Evolutionary conservation across 1,140 invertebrate species (phyloP).

Genomic region (Lineus longissimus): DNA sequence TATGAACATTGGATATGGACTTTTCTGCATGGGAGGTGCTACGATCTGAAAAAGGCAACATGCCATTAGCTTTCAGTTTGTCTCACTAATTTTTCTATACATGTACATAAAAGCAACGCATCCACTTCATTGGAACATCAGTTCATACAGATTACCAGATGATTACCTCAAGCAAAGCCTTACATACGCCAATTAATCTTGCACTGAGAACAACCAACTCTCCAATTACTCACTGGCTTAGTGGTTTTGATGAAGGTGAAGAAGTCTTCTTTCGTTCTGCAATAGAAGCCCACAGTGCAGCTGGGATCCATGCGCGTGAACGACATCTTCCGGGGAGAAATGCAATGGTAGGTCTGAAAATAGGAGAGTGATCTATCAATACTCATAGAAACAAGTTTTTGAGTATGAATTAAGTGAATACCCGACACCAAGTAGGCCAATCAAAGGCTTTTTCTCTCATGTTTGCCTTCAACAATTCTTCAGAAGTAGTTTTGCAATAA

Average conservation of each 20-base stretch:
- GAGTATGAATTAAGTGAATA: too few relatives aligned
- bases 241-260: conserved; percentile 60
- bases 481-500: too few relatives aligned
- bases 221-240: conserved; percentile 60
- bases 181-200: too few relatives aligned
- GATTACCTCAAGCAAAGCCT: too few relatives aligned
- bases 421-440: too few relatives aligned
- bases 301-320: conserved; percentile 89
- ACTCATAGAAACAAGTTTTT: background rate
- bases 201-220: too few relatives aligned
- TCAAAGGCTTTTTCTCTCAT: too few relatives aligned
- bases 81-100: background rate
- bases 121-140: background rate
- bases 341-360: conserved; percentile 74
- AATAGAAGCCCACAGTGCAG: conserved; percentile 86
- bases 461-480: too few relatives aligned
- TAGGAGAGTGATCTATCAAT: conserved; percentile 9
- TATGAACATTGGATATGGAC: conserved; percentile 75
- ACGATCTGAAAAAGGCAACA: conserved; percentile 35
- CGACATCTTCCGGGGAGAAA: conserved; percentile 79
- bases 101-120: background rate
- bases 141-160: too few relatives aligned
- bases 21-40: conserved; percentile 57
- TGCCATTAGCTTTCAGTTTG: conserved; percentile 1
- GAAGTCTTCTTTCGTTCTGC: conserved; percentile 72